Conservation (phyloP, 2,113 vertebrate genomes). For the Thamnaconus septentrionalis region DNA sequence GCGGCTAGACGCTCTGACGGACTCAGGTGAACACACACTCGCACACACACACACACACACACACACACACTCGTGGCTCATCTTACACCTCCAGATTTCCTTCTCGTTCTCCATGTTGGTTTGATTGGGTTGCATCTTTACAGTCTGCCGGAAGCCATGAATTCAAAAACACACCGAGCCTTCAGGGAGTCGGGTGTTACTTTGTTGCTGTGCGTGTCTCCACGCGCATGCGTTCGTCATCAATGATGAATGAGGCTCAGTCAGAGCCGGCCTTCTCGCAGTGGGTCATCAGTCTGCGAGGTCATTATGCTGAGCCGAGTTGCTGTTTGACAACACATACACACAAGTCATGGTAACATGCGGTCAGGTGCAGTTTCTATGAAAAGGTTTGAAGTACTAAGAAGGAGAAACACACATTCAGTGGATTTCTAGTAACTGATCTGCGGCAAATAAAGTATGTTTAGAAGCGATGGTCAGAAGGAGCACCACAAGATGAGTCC, state of each 20-base stretch:
- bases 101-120: background rate
- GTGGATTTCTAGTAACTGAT: too few relatives aligned
- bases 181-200: too few relatives aligned
- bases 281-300: constrained; percentile 25
- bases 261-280: constrained; percentile 31
- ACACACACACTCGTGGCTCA: constrained; percentile 1
- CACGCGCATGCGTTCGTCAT: constrained; percentile 4
- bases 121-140: background rate
- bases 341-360: too few relatives aligned
- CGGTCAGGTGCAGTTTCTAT: too few relatives aligned
- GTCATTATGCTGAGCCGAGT: constrained; percentile 12
- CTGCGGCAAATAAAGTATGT: too few relatives aligned
- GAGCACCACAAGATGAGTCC: too few relatives aligned
- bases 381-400: too few relatives aligned
- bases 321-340: too few relatives aligned
- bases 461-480: too few relatives aligned
- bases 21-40: constrained; percentile 51
- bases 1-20: constrained; percentile 26
- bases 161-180: too few relatives aligned
- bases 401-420: too few relatives aligned
- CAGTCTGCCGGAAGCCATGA: too few relatives aligned
- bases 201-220: background rate
- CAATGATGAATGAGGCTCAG: constrained; percentile 41
- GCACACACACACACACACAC: constrained; percentile 17
- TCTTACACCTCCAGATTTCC: background rate